phyloP scores from a whole-genome alignment of 2,888 invertebrate genomes.

The Fissipunctia ypsillon region DNA sequence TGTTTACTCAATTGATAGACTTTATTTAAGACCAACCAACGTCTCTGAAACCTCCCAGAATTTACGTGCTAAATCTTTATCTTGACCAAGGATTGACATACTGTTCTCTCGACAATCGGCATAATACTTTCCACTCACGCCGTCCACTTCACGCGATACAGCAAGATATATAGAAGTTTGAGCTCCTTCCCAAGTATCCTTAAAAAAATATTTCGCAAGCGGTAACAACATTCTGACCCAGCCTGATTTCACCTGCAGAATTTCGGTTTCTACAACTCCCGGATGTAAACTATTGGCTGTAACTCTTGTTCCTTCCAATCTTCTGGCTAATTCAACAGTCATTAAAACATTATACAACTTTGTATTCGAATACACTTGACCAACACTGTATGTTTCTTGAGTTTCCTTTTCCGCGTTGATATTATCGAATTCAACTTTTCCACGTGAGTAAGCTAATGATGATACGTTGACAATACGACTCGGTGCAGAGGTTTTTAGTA shows the following conservation, averaged over 20 bases:
- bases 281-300: conserved; percentile 95
- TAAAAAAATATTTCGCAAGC: conserved; percentile 71
- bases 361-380: conserved; percentile 85
- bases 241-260: conserved; percentile 84
- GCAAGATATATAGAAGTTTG: conserved; percentile 90
- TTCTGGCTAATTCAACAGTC: conserved; percentile 92
- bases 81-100: conserved; percentile 82
- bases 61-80: conserved; percentile 89
- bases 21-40: conserved; percentile 37
- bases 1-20: not conserved
- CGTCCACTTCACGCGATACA: conserved; percentile 88
- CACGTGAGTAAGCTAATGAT: conserved; percentile 74
- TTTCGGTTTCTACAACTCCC: conserved; percentile 91
- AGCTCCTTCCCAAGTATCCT: conserved; percentile 80
- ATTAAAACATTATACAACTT: conserved; percentile 94
- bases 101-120: conserved; percentile 88
- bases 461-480: conserved; percentile 84
- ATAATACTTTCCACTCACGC: conserved; percentile 91
- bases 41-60: conserved; percentile 91
- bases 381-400: conserved; percentile 56
- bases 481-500: conserved; percentile 80
- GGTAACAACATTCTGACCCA: conserved; percentile 79
- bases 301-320: conserved; percentile 92
- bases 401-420: conserved; percentile 74
- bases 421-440: conserved; percentile 75